Conservation (phyloP, 64 coral and sea anemone genomes). For the Trachythela sp. region DNA sequence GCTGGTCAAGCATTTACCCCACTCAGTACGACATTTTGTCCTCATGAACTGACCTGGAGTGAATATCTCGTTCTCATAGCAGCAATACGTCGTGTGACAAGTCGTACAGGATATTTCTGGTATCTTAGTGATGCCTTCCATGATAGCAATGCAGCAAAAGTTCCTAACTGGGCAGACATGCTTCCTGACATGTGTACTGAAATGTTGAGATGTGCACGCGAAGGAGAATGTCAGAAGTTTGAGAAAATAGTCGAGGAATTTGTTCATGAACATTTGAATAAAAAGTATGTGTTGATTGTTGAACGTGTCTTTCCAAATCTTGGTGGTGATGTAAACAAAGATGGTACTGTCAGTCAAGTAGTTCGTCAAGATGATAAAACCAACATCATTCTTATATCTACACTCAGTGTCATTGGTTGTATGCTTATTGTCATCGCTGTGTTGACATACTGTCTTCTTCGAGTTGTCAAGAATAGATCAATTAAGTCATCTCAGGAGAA, state of each 20-base stretch:
- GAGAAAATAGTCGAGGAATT: background rate
- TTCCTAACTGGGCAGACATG: background rate
- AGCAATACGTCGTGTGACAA: constrained; percentile 3
- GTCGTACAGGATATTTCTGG: constrained; percentile 40
- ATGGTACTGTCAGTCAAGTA: background rate
- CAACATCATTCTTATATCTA: background rate
- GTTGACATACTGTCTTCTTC: background rate
- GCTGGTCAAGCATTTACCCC: constrained; percentile 38
- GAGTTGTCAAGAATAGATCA: background rate
- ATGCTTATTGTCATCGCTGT: background rate
- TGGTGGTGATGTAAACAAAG: background rate
- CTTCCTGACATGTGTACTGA: background rate
- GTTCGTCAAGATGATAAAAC: background rate
- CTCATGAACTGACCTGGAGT: constrained; percentile 19
- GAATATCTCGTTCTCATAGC: constrained; percentile 29
- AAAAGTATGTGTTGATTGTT: constrained; percentile 6
- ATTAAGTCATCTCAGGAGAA: no score
- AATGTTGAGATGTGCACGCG: background rate
- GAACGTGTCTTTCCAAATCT: constrained; percentile 18
- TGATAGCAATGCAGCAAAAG: background rate
- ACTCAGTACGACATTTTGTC: constrained; percentile 32
- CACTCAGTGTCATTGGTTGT: background rate
- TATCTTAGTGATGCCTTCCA: background rate
- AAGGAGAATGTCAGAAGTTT: constrained; percentile 21
- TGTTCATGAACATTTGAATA: constrained; percentile 19